phyloP scores from a whole-genome alignment of 2,797 vertebrate species.

The Anas bahamensis region DNA sequence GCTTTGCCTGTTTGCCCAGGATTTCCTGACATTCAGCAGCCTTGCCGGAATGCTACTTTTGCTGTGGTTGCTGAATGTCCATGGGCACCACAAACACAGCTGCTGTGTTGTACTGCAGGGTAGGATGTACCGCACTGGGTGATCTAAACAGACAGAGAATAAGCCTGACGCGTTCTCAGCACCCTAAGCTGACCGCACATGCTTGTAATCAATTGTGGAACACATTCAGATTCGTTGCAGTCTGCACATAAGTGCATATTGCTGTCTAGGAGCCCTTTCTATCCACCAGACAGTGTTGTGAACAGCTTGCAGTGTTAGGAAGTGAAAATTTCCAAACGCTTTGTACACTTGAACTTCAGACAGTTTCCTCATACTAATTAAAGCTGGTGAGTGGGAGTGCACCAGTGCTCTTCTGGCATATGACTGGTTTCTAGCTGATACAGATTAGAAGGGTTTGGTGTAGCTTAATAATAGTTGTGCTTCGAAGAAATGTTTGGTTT shows the following conservation, averaged over 20 bases:
- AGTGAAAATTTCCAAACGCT: neutral
- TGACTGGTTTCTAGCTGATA: neutral
- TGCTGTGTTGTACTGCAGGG: neutral
- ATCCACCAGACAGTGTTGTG: neutral
- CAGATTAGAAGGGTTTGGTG: neutral
- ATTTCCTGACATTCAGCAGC: constrained; percentile 52
- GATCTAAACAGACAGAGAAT: neutral
- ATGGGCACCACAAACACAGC: neutral
- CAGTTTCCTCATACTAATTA: constrained; percentile 1
- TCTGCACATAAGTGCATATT: neutral
- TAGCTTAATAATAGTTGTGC: neutral
- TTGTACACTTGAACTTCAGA: constrained; percentile 30
- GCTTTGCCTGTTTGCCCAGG: constrained; percentile 47
- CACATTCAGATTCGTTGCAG: neutral
- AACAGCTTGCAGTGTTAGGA: neutral
- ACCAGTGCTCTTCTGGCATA: neutral
- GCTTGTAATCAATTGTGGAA: neutral
- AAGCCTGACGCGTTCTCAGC: neutral
- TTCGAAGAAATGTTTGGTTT: constrained; percentile 51
- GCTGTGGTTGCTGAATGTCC: neutral
- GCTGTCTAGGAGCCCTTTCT: neutral
- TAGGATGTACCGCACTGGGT: neutral
- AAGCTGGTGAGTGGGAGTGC: neutral
- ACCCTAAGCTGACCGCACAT: neutral
- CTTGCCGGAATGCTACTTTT: neutral